Conservation (phyloP, 2,888 invertebrate genomes). For the Orthonevra nobilis region DNA sequence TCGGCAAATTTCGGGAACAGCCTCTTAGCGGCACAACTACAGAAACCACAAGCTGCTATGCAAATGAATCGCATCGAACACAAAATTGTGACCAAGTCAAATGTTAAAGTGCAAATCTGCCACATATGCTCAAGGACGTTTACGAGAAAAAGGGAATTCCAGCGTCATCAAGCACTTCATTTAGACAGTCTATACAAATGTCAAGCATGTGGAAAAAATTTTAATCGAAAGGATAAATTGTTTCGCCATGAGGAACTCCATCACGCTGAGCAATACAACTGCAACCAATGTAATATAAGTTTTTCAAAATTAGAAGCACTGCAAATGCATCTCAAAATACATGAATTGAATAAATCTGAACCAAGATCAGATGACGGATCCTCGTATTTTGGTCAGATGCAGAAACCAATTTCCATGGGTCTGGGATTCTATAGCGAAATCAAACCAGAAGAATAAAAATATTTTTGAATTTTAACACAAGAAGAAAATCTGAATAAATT, state of each 20-base stretch:
- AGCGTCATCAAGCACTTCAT: slow-evolving; percentile 85
- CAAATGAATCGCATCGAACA: slow-evolving; percentile 22
- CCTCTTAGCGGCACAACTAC: slow-evolving; percentile 42
- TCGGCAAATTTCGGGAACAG: slow-evolving; percentile 20
- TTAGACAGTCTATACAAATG: slow-evolving; percentile 86
- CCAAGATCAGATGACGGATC: slow-evolving; percentile 34
- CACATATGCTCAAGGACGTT: slow-evolving; percentile 86
- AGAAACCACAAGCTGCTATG: slow-evolving; percentile 39
- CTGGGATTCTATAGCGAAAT: slow-evolving; percentile 79
- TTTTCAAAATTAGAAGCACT: slow-evolving; percentile 76
- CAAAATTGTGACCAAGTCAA: slow-evolving; percentile 21
- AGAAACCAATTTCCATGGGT: slow-evolving; percentile 75
- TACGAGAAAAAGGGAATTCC: slow-evolving; percentile 85
- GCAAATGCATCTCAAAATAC: slow-evolving; percentile 77
- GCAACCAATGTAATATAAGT: slow-evolving; percentile 82
- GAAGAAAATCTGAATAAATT: too few species aligned
- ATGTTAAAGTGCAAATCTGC: slow-evolving; percentile 80
- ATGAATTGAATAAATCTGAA: slow-evolving; percentile 76
- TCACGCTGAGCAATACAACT: slow-evolving; percentile 84
- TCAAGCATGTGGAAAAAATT: slow-evolving; percentile 84
- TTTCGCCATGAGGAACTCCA: slow-evolving; percentile 85
- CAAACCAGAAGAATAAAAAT: slow-evolving; percentile 76
- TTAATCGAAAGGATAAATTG: slow-evolving; percentile 85
- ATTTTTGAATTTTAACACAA: too few species aligned
- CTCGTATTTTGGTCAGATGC: slow-evolving; percentile 14